These are phyloP conservation scores for Caenorhabditis virilis DNA, from an alignment of 2,888 invertebrate genomes.

Conservation along the genomic window DNA sequence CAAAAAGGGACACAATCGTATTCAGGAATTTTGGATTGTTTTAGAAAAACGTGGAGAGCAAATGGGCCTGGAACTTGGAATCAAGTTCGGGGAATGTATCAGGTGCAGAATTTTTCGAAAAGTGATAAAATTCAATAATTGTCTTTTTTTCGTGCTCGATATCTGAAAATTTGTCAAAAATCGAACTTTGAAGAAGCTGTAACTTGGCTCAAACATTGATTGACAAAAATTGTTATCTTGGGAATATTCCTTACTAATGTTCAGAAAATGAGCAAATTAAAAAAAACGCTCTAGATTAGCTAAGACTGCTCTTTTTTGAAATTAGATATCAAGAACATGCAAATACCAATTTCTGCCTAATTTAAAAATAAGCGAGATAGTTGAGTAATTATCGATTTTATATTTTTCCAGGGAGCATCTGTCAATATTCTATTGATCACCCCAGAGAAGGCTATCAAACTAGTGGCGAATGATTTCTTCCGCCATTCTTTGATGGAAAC, in stretches of 20 bases:
- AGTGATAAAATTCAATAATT: neutral
- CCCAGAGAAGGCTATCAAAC: slow-evolving; percentile 96
- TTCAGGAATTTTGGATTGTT: slow-evolving; percentile 91
- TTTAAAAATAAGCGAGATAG: slow-evolving; percentile 75
- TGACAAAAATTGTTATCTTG: too few species aligned
- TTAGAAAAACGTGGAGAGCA: slow-evolving; percentile 85
- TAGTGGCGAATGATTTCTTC: slow-evolving; percentile 95
- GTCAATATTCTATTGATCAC: slow-evolving; percentile 96
- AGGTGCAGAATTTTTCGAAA: slow-evolving; percentile 1
- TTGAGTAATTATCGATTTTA: slow-evolving; percentile 68
- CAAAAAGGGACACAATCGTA: slow-evolving; percentile 87
- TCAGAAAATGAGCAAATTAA: too few species aligned
- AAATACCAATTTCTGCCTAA: too few species aligned
- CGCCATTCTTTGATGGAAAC: slow-evolving; percentile 78
- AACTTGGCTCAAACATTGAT: too few species aligned
- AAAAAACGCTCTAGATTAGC: too few species aligned
- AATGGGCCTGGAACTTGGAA: slow-evolving; percentile 76
- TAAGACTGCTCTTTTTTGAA: too few species aligned
- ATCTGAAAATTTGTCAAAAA: too few species aligned
- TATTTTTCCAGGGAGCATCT: slow-evolving; percentile 70
- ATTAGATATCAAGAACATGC: too few species aligned
- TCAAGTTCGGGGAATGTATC: slow-evolving; percentile 36
- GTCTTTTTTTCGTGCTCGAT: too few species aligned
- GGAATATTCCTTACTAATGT: too few species aligned
- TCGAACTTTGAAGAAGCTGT: too few species aligned